Evolutionary conservation across 2,113 vertebrate species (phyloP).

Genomic region (Amblyopsis rosae): DNA sequence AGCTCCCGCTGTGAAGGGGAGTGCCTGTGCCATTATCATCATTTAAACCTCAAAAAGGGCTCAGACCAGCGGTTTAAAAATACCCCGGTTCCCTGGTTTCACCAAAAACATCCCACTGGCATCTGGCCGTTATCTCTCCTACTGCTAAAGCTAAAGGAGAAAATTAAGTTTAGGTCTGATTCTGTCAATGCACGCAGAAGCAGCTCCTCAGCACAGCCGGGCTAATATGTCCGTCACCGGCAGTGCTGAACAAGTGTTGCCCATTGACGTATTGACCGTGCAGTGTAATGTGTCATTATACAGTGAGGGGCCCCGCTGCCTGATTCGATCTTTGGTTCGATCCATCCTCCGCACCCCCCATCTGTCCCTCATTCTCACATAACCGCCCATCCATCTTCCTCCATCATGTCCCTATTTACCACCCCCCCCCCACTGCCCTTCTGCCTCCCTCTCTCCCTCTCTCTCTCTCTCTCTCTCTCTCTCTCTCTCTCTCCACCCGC

Average conservation of each 20-base stretch:
- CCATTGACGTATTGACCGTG: conserved; percentile 73
- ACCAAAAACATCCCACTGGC: conserved; percentile 39
- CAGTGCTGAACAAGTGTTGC: conserved; percentile 68
- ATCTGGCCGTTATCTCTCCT: conserved; percentile 57
- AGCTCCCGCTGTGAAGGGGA: not conserved
- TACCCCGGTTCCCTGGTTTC: not conserved
- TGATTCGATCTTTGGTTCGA: conserved; percentile 61
- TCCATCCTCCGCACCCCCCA: conserved; percentile 60
- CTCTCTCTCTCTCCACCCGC: not conserved
- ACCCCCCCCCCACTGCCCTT: not conserved
- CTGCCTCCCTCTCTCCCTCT: not conserved
- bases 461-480: not conserved
- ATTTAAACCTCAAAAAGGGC: conserved; percentile 2
- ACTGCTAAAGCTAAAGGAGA: conserved; percentile 18
- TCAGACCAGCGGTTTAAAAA: not conserved
- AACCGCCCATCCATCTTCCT: conserved; percentile 67
- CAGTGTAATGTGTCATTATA: conserved; percentile 72
- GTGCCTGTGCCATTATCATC: not conserved
- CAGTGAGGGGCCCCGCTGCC: conserved; percentile 61
- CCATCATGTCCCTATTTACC: conserved; percentile 28
- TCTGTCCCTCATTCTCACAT: conserved; percentile 77
- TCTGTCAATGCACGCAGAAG: conserved; percentile 49
- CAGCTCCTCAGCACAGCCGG: conserved; percentile 42
- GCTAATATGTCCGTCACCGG: conserved; percentile 67
- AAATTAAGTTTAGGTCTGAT: conserved; percentile 68